Percentiles rank a stretch among this genome's conserved stretches.
These are phyloP conservation scores for Erannis defoliaria DNA, from an alignment of 2,888 invertebrate genomes.

Conservation along the genomic window DNA sequence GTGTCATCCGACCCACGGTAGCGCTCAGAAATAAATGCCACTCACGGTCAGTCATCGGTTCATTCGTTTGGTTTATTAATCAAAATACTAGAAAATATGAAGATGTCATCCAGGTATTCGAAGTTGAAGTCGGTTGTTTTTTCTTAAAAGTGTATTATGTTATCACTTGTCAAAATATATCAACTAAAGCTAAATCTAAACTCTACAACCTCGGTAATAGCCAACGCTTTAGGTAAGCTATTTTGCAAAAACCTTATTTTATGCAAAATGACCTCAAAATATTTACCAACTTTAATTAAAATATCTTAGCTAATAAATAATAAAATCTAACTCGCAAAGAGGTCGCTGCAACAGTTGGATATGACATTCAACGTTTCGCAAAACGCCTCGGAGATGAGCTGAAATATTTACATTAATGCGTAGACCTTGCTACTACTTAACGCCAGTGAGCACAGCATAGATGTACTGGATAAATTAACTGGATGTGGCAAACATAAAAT, in stretches of 20 bases:
- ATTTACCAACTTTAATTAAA: slow-evolving; percentile 43
- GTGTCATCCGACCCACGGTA: too few species aligned
- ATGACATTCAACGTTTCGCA: slow-evolving; percentile 59
- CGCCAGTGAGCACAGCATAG: slow-evolving; percentile 61
- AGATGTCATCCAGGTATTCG: too few species aligned
- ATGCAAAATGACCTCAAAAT: slow-evolving; percentile 21
- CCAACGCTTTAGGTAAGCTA: too few species aligned
- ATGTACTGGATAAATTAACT: slow-evolving; percentile 5
- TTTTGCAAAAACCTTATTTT: slow-evolving; percentile 1
- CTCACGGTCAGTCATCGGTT: too few species aligned
- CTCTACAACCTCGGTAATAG: too few species aligned
- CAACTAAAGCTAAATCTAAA: too few species aligned
- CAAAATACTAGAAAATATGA: too few species aligned
- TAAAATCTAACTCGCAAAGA: slow-evolving; percentile 52
- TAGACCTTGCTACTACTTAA: slow-evolving; percentile 75
- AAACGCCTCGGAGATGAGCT: slow-evolving; percentile 64
- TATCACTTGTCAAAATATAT: too few species aligned
- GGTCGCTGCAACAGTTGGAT: slow-evolving; percentile 44
- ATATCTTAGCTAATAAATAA: slow-evolving; percentile 37
- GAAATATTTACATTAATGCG: slow-evolving; percentile 58
- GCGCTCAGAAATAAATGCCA: too few species aligned
- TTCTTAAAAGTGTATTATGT: too few species aligned
- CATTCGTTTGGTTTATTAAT: too few species aligned
- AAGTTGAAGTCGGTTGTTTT: too few species aligned
- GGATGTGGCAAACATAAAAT: slow-evolving; percentile 19